Conservation (phyloP, 2,797 vertebrate species). For the Tinamus major region DNA sequence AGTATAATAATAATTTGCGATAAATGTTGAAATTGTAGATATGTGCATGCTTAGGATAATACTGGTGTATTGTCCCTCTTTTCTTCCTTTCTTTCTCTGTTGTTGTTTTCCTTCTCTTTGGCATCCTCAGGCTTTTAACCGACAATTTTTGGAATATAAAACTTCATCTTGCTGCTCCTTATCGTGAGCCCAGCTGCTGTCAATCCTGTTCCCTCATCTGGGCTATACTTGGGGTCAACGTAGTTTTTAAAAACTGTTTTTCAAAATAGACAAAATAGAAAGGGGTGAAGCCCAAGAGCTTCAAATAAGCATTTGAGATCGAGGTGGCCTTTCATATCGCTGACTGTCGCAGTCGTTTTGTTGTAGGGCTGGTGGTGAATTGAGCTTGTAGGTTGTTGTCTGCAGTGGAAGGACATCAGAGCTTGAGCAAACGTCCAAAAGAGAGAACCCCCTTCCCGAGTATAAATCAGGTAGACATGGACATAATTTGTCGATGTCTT, state of each 20-base stretch:
- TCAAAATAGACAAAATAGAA: background rate
- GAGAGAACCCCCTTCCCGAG: background rate
- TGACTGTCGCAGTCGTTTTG: rapidly evolving
- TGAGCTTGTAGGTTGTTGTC: rapidly evolving
- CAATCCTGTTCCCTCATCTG: background rate
- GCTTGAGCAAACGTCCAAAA: background rate
- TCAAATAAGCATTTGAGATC: background rate
- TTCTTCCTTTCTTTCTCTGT: background rate
- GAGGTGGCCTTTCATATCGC: rapidly evolving
- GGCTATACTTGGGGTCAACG: background rate
- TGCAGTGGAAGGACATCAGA: background rate
- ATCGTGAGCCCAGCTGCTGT: background rate
- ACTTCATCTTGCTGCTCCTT: background rate
- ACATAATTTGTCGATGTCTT: no score
- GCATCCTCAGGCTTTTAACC: background rate
- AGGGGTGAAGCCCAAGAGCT: background rate
- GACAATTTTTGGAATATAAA: background rate
- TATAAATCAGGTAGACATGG: background rate
- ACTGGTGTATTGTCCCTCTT: background rate
- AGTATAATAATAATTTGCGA: background rate
- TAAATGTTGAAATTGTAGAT: background rate
- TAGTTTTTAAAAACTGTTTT: background rate
- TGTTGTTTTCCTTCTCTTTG: background rate
- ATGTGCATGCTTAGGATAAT: rapidly evolving
- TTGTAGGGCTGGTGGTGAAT: rapidly evolving